Evolutionary conservation across 2,888 invertebrate genomes (phyloP), one percentile per base, ranked within the genome.

Genomic region (Drosophila pegasa): DNA sequence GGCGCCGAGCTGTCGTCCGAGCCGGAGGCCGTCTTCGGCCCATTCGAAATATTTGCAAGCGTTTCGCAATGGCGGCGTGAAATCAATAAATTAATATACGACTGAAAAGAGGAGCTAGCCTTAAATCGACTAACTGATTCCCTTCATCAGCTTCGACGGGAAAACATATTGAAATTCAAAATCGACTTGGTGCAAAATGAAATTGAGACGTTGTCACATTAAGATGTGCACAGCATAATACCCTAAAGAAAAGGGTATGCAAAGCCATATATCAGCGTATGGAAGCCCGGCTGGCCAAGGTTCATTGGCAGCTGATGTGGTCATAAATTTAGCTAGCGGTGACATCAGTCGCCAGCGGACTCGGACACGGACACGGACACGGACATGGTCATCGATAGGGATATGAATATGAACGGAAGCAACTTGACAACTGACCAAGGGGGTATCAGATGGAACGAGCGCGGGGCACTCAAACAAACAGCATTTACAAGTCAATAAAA

Each of bases 401-500:
- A 45, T 16, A 31, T 43, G 40, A 22, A 41, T 41, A 31, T 51
- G 41, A 71, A 77, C 63, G 63, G 73, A 77, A 73, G 78, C 73
- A 48, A 57, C 20, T 61, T 66, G 66, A 35, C 38, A 27, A 45
- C 66, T 40, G 57, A 51, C 45, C 45, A 72, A 60, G 52, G 55
- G 55, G 45, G 35, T 48, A 63, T 29, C 38, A 14, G 12, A 18
- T 25, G 45, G 37, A 38, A 59, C 33, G 48, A 37, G 40, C 22
- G 45, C 47, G 16, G 43, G 9, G 56, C 43, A 22, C 16, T 27
- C 18, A 72, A 72, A 77, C 33, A 72, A 72, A 77, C 76, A 83
- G 73, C 78, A 88, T 85, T 85, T 87, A 87, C 87, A 87, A 82
- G 87, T 78, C 82, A 87, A 87, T 83, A 86, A 83, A 88, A 85